These are phyloP conservation scores for Gonatopus flavifemur DNA, from an alignment of 1,140 invertebrate genomes.

Conservation along the genomic window DNA sequence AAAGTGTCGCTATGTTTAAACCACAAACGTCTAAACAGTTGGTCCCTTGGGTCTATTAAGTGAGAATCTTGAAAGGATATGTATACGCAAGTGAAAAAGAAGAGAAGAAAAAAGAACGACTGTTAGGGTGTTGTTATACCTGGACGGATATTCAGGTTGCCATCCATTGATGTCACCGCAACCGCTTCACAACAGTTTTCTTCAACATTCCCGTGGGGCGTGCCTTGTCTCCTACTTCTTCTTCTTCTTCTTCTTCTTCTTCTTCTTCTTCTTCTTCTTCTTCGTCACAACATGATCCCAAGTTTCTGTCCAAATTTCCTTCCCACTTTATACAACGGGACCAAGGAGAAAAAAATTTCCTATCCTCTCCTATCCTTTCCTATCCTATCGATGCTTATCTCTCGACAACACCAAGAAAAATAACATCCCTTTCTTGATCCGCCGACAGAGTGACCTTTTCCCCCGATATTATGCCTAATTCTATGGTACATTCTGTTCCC, in stretches of 20 bases:
- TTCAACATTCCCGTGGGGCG: slow-evolving; percentile 17
- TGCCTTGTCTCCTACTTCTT: slow-evolving; percentile 8
- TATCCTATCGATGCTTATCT: slow-evolving; percentile 39
- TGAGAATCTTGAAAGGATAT: slow-evolving; percentile 37
- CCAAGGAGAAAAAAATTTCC: no score
- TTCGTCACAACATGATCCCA: neutral
- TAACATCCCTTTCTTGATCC: slow-evolving; percentile 54
- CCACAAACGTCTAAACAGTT: slow-evolving; percentile 57
- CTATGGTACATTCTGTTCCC: neutral
- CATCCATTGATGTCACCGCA: slow-evolving; percentile 49
- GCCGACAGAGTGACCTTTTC: slow-evolving; percentile 40
- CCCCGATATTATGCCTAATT: slow-evolving; percentile 26
- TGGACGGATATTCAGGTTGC: slow-evolving; percentile 17
- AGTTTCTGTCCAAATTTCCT: no score
- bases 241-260: slow-evolving; percentile 1
- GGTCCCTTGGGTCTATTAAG: slow-evolving; percentile 51
- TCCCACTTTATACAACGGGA: no score
- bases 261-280: neutral
- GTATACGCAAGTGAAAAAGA: slow-evolving; percentile 14
- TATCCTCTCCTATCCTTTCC: slow-evolving; percentile 17
- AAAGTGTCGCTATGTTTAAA: slow-evolving; percentile 56
- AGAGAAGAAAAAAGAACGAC: slow-evolving; percentile 8
- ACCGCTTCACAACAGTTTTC: slow-evolving; percentile 18
- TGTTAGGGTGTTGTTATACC: slow-evolving; percentile 29
- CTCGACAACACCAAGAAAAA: slow-evolving; percentile 46